These are phyloP conservation scores for Zootoca vivipara DNA, from an alignment of 2,113 vertebrate genomes.

Conservation along the genomic window DNA sequence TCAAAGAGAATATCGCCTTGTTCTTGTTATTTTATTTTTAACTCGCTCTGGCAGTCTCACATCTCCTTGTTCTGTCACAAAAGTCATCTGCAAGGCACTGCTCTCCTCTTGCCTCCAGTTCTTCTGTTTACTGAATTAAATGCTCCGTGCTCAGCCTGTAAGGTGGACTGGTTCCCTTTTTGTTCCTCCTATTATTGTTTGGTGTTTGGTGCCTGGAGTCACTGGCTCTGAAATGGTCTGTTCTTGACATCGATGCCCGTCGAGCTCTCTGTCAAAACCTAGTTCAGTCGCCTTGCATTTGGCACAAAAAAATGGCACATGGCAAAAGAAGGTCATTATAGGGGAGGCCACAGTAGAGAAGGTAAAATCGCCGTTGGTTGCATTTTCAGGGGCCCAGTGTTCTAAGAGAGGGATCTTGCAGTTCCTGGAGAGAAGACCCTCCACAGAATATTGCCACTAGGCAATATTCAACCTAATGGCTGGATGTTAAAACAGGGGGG, in stretches of 20 bases:
- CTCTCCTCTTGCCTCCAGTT: background rate
- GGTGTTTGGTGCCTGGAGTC: background rate
- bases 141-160: background rate
- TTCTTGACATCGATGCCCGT: background rate
- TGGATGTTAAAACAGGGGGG: too few species aligned
- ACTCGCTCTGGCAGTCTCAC: background rate
- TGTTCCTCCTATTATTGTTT: background rate
- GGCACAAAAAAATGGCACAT: background rate
- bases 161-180: background rate
- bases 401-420: too few species aligned
- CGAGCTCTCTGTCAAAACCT: background rate
- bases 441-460: too few species aligned
- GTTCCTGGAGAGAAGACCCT: too few species aligned
- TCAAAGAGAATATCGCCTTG: constrained; percentile 1
- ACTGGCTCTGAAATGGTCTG: background rate
- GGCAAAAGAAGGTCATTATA: too few species aligned
- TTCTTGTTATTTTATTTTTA: background rate
- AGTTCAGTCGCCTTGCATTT: background rate
- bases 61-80: constrained; percentile 5
- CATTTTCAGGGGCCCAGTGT: too few species aligned
- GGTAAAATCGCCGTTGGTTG: too few species aligned
- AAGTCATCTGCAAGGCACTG: background rate
- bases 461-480: too few species aligned
- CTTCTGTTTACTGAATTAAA: constrained; percentile 18
- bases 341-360: too few species aligned